Evolutionary conservation across 2,113 vertebrate species (phyloP), one percentile per base, ranked within the genome.

Genomic region (Fregetta grallaria): DNA sequence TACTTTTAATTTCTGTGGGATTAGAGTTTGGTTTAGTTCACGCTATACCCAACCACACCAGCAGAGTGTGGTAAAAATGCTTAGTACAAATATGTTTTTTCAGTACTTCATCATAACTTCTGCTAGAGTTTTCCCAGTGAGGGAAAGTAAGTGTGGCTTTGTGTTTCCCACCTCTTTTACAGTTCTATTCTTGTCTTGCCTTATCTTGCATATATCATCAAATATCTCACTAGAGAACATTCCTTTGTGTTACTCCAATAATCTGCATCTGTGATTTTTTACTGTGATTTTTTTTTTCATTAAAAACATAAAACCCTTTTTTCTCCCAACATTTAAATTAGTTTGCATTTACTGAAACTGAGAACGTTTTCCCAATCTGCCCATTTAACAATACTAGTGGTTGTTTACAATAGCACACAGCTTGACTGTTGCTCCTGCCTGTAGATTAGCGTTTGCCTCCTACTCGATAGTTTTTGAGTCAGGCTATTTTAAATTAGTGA

Each of bases 51-150:
- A 53, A 32, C 90, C 72, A 96, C 72, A 22, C 78, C 93, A 96
- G 86, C 47, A 94, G 93, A 88, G 86, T 67, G 83, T 92, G 79
- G 80, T 91, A 91, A 89, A 49, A 92, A 95, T 76, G 70, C 68
- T 90, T 71, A 78, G 49, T 72, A 71, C 52, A 74, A 58, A 56
- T 44, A 16, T 1, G 14, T 17, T 9, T 94, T 91, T 89, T 88
- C 63, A 63, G 15, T 66, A 12, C 30, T 86, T 86, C 5, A 19
- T 61, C 32, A 2, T 83, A 47, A 80, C 34, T 66, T 72, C 52
- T 88, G 25, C 56, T 68, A 9, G 62, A 47, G 30, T 73, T 87
- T 72, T 81, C 52, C 55, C 23, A 47, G 27, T 34, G 50, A 67
- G 32, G 34, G 62, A 71, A 49, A 71, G 30, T 44, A 61, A 84